Conservation (phyloP, 2,113 vertebrate species). For the Turnix velox region DNA sequence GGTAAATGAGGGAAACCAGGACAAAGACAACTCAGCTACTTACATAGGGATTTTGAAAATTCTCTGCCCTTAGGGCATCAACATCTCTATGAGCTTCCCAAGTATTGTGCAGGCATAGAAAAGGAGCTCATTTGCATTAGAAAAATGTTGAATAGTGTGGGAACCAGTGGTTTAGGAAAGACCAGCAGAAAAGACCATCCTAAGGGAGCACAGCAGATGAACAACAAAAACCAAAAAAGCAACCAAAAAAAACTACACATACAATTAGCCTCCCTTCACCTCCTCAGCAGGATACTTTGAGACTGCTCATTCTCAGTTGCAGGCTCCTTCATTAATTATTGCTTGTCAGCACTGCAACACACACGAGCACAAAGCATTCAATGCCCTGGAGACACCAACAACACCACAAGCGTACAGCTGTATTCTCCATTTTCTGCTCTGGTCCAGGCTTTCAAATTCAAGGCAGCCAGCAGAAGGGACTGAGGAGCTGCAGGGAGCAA, state of each 20-base stretch:
- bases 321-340: neutral
- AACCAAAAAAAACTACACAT: too few relatives aligned
- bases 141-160: neutral
- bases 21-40: neutral
- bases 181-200: neutral
- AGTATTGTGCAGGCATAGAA: neutral
- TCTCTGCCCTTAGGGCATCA: neutral
- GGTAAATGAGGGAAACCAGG: neutral
- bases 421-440: neutral
- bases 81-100: neutral
- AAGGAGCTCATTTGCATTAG: conserved; percentile 14
- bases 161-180: neutral
- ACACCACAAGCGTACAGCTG: neutral
- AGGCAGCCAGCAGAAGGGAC: neutral
- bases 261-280: neutral
- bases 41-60: neutral
- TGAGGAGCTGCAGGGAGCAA: neutral
- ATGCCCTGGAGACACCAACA: neutral
- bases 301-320: neutral
- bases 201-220: neutral
- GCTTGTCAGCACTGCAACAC: neutral
- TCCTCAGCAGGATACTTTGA: neutral
- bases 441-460: neutral
- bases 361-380: neutral
- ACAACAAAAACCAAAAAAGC: neutral